Evolutionary conservation across 1,140 invertebrate species (phyloP).

Genomic region (Neuroterus valhalla): DNA sequence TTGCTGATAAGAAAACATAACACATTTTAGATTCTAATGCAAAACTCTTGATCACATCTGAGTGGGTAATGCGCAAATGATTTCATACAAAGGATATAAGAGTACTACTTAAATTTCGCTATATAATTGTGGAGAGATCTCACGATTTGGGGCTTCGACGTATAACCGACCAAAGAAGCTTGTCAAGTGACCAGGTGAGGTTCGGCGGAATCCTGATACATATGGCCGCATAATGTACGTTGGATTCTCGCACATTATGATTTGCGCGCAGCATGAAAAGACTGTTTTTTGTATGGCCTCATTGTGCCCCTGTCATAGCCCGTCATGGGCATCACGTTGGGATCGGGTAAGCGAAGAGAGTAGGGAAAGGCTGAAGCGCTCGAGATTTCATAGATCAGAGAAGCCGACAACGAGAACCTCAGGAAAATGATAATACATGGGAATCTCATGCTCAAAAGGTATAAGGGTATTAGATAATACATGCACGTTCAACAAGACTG

Average conservation of each 20-base stretch:
- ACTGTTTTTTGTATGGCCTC: conserved; percentile 62
- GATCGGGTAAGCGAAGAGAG: conserved; percentile 42
- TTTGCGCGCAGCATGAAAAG: conserved; percentile 58
- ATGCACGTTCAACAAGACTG: conserved; percentile 39
- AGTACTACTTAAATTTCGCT: conserved; percentile 52
- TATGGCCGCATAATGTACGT: conserved; percentile 21
- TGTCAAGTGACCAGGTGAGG: conserved; percentile 65
- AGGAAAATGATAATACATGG: conserved; percentile 50
- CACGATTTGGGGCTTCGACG: conserved; percentile 28
- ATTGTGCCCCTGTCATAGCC: conserved; percentile 70
- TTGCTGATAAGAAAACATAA: conserved; percentile 62
- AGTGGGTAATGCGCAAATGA: not conserved
- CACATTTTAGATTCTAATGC: not conserved
- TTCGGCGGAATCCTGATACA: conserved; percentile 51
- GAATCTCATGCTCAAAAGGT: conserved; percentile 47
- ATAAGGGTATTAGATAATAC: conserved; percentile 40
- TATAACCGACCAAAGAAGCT: conserved; percentile 49
- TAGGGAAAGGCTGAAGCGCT: conserved; percentile 44
- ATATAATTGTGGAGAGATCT: conserved; percentile 32
- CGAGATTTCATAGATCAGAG: conserved; percentile 65
- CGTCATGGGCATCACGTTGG: conserved; percentile 56
- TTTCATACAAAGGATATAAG: conserved; percentile 11
- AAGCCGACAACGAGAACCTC: conserved; percentile 53
- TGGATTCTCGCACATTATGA: conserved; percentile 60
- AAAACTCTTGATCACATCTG: not conserved